phyloP scores from a whole-genome alignment of 1,140 invertebrate genomes.

The Drosophila burlai region DNA sequence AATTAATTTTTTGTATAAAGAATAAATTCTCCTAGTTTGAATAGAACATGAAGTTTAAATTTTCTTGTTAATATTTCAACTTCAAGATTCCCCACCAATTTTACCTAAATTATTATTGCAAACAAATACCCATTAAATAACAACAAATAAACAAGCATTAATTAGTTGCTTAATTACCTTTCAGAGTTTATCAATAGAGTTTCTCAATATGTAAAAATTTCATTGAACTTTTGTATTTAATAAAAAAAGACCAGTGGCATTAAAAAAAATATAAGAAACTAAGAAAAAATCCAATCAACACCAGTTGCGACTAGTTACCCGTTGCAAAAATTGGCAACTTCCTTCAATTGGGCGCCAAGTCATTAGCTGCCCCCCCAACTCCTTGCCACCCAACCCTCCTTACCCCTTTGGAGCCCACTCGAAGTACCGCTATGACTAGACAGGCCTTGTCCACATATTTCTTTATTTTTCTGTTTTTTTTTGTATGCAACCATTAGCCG shows the following conservation, averaged over 20 bases:
- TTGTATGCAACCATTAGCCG: conserved; percentile 62
- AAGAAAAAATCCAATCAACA: conserved; percentile 47
- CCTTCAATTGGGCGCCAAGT: conserved; percentile 74
- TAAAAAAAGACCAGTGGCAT: conserved; percentile 8
- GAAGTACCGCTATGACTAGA: conserved; percentile 77
- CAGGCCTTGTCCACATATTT: conserved; percentile 49
- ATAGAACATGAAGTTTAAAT: too few relatives aligned
- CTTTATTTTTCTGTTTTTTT: conserved; percentile 20
- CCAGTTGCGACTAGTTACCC: conserved; percentile 43
- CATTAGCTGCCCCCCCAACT: conserved; percentile 64
- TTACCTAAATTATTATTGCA: too few relatives aligned
- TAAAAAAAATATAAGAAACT: neutral
- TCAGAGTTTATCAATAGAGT: too few relatives aligned
- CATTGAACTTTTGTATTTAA: neutral
- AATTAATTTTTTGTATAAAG: too few relatives aligned
- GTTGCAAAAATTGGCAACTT: conserved; percentile 72
- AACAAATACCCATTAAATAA: too few relatives aligned
- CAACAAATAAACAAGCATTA: neutral
- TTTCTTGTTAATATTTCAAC: neutral
- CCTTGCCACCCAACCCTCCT: neutral
- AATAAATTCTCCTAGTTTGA: too few relatives aligned
- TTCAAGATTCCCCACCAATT: too few relatives aligned
- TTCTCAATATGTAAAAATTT: neutral
- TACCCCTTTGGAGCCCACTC: conserved; percentile 53
- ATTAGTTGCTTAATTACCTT: neutral